These are phyloP conservation scores for Zaprionus tsacasi DNA, from an alignment of 1,140 invertebrate species.

Conservation along the genomic window DNA sequence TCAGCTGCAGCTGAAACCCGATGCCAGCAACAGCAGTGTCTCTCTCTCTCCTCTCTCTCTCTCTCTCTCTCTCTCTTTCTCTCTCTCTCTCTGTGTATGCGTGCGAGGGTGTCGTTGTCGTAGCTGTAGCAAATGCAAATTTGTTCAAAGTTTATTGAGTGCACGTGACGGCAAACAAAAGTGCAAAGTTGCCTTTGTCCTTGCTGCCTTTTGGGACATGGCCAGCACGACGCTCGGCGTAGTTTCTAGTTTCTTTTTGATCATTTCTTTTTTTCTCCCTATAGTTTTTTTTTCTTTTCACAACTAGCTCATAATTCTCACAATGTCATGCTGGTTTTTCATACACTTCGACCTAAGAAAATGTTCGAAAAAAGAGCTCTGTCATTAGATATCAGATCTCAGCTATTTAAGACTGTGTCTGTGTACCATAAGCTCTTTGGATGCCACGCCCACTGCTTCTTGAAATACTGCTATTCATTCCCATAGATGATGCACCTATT, in stretches of 20 bases:
- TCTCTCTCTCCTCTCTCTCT: no score
- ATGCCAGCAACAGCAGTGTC: constrained; percentile 23
- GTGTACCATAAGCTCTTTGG: no score
- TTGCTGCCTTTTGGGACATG: constrained; percentile 10
- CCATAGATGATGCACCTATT: no score
- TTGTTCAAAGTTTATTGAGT: constrained; percentile 83
- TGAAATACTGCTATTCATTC: no score
- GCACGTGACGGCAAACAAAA: constrained; percentile 83
- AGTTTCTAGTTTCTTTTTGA: constrained; percentile 35
- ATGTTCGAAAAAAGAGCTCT: no score
- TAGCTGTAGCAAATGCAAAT: constrained; percentile 75
- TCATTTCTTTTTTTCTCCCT: constrained; percentile 21
- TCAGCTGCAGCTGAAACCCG: constrained; percentile 67
- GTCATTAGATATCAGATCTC: no score
- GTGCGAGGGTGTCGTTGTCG: constrained; percentile 35
- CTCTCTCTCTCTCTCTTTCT: no score
- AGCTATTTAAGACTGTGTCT: no score
- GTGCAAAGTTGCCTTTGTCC: constrained; percentile 66
- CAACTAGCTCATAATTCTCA: constrained; percentile 21
- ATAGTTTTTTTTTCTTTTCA: background rate
- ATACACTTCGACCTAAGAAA: no score
- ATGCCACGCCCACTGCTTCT: no score
- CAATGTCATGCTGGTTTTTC: background rate
- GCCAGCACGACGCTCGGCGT: background rate
- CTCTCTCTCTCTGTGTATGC: background rate